Percentiles rank a stretch among this genome's conserved stretches.
These are phyloP conservation scores for Mola mola DNA, from an alignment of 2,113 vertebrate species.

Conservation along the genomic window DNA sequence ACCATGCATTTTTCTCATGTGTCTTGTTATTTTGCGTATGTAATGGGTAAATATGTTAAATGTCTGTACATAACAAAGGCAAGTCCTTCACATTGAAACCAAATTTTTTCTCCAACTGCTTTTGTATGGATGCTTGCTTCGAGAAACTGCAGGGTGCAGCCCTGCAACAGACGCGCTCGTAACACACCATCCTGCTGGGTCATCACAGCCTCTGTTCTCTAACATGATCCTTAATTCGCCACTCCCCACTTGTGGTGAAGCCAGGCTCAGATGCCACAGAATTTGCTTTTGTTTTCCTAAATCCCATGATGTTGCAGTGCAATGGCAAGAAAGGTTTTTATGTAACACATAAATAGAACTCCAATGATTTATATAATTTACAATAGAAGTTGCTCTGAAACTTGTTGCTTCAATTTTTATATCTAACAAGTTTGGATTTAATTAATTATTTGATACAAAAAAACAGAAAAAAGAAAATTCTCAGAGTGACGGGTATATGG, in stretches of 20 bases:
- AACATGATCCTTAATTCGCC: constrained; percentile 16
- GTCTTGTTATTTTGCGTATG: neutral
- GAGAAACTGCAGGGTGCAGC: constrained; percentile 5
- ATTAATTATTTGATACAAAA: no score
- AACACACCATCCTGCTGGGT: constrained; percentile 37
- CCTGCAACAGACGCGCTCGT: constrained; percentile 41
- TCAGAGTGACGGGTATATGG: no score
- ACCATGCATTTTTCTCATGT: neutral
- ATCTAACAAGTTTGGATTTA: no score
- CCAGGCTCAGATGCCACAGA: constrained; percentile 16
- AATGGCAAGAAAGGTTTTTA: constrained; percentile 4
- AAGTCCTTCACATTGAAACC: neutral
- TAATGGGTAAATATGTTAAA: neutral
- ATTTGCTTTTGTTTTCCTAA: constrained; percentile 32
- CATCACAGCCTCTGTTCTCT: constrained; percentile 28
- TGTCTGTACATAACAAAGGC: neutral
- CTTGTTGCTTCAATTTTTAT: no score
- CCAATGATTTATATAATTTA: no score
- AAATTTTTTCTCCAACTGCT: constrained; percentile 4
- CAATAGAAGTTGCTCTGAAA: no score
- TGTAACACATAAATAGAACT: constrained; percentile 14
- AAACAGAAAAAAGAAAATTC: no score
- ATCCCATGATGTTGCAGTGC: no score
- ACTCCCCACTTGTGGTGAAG: neutral
- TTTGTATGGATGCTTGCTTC: neutral